phyloP scores from a whole-genome alignment of 2,888 invertebrate species.

The Spodoptera picta region DNA sequence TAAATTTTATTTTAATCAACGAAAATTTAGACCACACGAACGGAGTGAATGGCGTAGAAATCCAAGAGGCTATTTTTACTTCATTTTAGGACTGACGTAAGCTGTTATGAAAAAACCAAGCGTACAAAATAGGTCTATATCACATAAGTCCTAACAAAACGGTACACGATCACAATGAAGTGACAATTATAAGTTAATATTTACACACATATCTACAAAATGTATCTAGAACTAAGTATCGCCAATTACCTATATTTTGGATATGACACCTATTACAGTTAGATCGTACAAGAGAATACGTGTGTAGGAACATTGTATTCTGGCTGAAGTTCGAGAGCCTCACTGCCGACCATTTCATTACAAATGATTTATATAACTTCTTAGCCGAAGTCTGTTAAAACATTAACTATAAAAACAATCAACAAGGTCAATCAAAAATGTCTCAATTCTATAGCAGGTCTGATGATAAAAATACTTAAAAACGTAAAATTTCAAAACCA shows the following conservation, averaged over 20 bases:
- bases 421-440: conserved; percentile 2
- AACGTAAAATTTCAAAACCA: conserved; percentile 21
- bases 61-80: too few species aligned
- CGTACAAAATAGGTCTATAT: conserved; percentile 48
- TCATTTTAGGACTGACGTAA: too few species aligned
- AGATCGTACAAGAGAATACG: conserved; percentile 12
- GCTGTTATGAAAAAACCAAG: conserved; percentile 44
- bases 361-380: conserved; percentile 5
- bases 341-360: conserved; percentile 6
- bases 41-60: neutral
- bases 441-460: conserved; percentile 8
- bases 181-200: conserved; percentile 43
- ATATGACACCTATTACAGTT: conserved; percentile 53
- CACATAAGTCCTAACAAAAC: conserved; percentile 55
- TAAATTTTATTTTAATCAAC: conserved; percentile 7
- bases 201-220: conserved; percentile 51
- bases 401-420: neutral
- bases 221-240: conserved; percentile 51
- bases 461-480: conserved; percentile 13
- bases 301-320: conserved; percentile 22
- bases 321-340: conserved; percentile 7
- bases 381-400: too few species aligned
- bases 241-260: conserved; percentile 51
- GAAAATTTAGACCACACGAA: neutral
- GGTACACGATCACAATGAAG: conserved; percentile 45